A percentile compares a stretch with the other conserved stretches of the same genome.
phyloP scores from a whole-genome alignment of 2,888 invertebrate genomes.

The Callyntrura sp. region DNA sequence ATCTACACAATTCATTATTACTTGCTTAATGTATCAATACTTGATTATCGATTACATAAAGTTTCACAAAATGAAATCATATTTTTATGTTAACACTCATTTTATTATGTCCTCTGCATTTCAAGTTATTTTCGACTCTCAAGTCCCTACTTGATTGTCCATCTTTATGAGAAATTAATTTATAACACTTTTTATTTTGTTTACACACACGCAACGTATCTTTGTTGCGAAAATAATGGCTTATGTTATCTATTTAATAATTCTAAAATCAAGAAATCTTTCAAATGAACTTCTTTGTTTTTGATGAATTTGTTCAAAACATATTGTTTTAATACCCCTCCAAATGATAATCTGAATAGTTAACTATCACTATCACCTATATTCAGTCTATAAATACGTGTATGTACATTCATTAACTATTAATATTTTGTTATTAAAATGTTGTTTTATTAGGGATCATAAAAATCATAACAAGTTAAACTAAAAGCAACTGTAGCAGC shows the following conservation, averaged over 20 bases:
- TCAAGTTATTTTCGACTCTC: no score
- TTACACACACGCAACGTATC: neutral
- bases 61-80: no score
- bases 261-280: conserved; percentile 1
- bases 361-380: no score
- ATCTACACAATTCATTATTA: neutral
- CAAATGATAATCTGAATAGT: neutral
- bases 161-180: neutral
- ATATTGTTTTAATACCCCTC: neutral
- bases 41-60: no score
- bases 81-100: no score
- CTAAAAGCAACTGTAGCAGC: neutral
- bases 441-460: neutral
- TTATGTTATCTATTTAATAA: neutral
- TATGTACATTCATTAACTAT: no score
- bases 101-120: no score
- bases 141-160: neutral
- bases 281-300: neutral
- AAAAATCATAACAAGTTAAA: neutral
- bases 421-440: neutral
- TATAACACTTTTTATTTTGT: neutral
- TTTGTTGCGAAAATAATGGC: neutral
- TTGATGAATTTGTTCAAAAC: neutral
- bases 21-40: neutral
- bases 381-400: no score